These are phyloP conservation scores for Lamprotornis superbus DNA, from an alignment of 2,113 vertebrate genomes.

Conservation along the genomic window DNA sequence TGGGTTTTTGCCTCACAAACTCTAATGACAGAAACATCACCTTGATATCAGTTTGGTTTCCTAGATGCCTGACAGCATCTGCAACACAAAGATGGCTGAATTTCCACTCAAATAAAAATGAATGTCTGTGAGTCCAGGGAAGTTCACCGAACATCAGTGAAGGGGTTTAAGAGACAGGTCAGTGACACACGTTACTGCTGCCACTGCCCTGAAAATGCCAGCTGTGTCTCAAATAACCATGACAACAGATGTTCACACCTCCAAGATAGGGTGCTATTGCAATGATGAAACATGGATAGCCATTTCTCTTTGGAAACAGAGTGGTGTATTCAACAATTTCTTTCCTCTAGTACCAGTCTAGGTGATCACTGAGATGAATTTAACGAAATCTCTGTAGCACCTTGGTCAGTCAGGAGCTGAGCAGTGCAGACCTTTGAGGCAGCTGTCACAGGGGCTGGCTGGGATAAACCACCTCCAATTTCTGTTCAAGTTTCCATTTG, in stretches of 20 bases:
- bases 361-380: neutral
- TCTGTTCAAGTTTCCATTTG: neutral
- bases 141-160: neutral
- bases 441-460: accelerated
- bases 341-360: neutral
- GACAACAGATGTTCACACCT: neutral
- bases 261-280: neutral
- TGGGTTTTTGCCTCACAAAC: neutral
- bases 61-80: neutral
- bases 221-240: neutral
- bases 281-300: neutral
- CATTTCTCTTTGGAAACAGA: neutral
- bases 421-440: neutral
- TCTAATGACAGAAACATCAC: neutral
- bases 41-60: neutral
- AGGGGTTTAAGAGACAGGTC: neutral
- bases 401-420: neutral
- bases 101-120: neutral
- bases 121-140: neutral
- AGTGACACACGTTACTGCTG: neutral
- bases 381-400: neutral
- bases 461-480: neutral
- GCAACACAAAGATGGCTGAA: neutral
- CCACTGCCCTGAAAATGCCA: neutral
- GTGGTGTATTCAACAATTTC: neutral